These are phyloP conservation scores for Cephus runcator DNA, from an alignment of 2,888 invertebrate species.

Conservation along the genomic window DNA sequence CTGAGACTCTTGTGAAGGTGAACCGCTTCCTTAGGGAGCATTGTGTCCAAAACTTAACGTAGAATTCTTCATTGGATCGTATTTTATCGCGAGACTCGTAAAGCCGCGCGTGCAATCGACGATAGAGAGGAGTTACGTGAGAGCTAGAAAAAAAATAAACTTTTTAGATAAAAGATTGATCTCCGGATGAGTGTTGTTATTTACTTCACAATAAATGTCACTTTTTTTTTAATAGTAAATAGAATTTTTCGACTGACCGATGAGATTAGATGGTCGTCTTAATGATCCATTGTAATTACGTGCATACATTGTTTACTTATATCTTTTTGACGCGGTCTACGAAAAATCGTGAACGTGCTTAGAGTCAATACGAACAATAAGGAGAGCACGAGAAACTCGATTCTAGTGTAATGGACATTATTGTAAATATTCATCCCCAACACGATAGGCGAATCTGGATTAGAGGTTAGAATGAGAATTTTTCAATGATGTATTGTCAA, in stretches of 20 bases:
- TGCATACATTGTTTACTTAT: not conserved
- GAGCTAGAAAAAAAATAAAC: not conserved
- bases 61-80: not conserved
- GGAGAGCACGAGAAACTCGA: not conserved
- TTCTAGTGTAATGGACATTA: not conserved
- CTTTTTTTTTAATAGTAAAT: constrained; percentile 37
- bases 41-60: not conserved
- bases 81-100: not conserved
- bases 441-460: not conserved
- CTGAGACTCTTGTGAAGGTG: constrained; percentile 40
- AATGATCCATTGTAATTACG: not conserved
- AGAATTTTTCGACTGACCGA: constrained; percentile 39
- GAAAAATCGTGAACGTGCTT: not conserved
- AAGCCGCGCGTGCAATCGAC: not conserved
- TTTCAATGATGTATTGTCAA: not conserved
- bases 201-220: constrained; percentile 23
- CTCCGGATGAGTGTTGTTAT: not conserved
- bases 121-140: not conserved
- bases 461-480: not conserved
- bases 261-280: constrained; percentile 41
- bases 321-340: not conserved
- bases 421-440: not conserved
- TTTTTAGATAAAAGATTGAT: not conserved
- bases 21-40: not conserved
- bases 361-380: not conserved